Base-by-base conservation (phyloP, 2,888 invertebrate species). In the Ditylenchus weischeri region DNA sequence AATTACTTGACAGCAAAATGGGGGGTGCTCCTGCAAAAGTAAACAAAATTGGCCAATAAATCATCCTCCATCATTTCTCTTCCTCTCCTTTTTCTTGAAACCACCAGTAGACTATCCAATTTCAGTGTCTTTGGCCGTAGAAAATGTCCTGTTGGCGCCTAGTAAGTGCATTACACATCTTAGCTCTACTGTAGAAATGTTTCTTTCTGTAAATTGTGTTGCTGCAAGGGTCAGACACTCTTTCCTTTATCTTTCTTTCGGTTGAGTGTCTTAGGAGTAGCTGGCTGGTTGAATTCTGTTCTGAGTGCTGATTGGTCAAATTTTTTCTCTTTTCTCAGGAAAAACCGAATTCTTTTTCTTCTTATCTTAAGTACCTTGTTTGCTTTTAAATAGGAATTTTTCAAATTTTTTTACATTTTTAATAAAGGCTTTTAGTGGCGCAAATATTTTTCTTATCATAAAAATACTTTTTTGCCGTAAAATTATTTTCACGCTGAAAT, bases 31-130 rank as follows among this genome's bases (percentile, higher is more conserved):
- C 29, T 54, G 11, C 54, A 23, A 54, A 29, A 54, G 54, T 54
- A 54, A 54, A 54, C 54, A 54, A 54, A 54, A 54, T 23, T 54
- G 5, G 29, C 54, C 54, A 54, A 54, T 54, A 54, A 54, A 54
- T 54, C 54, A 54, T 54, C 54, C 11, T 54, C 54, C 29, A 7
- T 29, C 54, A 54, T 54, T 54, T 54, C n/a, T n/a, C n/a, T n/a
- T 29, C 21, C 13, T 54, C 21, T 54, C 54, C n/a, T n/a, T 54
- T 54, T 54, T 18, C 21, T 54, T 21, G 54, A n/a, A 29, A 29
- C 54, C 13, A 51, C 19, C n/a, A n/a, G n/a, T n/a, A 29, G 15
- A 21, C 23, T 54, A 54, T 54, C 54, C 54, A 54, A 54, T 54
- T 54, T 54, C 54, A 54, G 11, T 54, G 23, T 29, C 23, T 54